A percentile compares a stretch with the other conserved stretches of the same genome.
Conservation (phyloP, 2,797 vertebrate genomes). For the Netta rufina region DNA sequence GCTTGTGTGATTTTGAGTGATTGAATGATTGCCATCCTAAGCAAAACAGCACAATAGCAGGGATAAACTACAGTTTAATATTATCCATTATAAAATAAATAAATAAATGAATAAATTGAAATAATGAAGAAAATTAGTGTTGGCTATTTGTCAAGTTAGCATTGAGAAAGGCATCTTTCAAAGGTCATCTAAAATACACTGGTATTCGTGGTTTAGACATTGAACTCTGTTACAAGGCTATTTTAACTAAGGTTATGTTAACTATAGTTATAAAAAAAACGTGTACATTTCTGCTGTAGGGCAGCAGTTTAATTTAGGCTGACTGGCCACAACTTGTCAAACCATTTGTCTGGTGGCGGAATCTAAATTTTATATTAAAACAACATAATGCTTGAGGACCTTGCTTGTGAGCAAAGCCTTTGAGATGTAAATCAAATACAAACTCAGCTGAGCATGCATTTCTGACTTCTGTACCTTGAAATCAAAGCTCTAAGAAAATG, state of each 20-base stretch:
- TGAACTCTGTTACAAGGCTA: not conserved
- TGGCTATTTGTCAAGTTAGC: not conserved
- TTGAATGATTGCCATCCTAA: not conserved
- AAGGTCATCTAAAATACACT: not conserved
- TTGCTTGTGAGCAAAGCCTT: not conserved
- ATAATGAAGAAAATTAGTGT: not conserved
- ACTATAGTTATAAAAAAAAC: not conserved
- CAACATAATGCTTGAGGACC: not conserved
- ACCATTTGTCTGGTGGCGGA: not conserved
- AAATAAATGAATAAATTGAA: not conserved
- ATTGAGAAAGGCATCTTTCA: not conserved
- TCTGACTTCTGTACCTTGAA: not conserved
- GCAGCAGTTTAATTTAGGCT: not conserved
- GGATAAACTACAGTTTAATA: not conserved
- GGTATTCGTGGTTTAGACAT: not conserved
- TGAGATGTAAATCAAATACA: slow-evolving; percentile 3
- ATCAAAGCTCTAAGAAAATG: not conserved
- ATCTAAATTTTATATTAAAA: not conserved
- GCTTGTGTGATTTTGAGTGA: not conserved
- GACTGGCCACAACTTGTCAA: not conserved
- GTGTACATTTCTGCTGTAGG: not conserved
- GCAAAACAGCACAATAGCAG: not conserved
- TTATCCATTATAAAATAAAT: not conserved
- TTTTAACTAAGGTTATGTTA: not conserved
- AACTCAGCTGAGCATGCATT: not conserved